These are phyloP conservation scores for Acrocera orbiculus DNA, from an alignment of 2,888 invertebrate species.

Conservation along the genomic window DNA sequence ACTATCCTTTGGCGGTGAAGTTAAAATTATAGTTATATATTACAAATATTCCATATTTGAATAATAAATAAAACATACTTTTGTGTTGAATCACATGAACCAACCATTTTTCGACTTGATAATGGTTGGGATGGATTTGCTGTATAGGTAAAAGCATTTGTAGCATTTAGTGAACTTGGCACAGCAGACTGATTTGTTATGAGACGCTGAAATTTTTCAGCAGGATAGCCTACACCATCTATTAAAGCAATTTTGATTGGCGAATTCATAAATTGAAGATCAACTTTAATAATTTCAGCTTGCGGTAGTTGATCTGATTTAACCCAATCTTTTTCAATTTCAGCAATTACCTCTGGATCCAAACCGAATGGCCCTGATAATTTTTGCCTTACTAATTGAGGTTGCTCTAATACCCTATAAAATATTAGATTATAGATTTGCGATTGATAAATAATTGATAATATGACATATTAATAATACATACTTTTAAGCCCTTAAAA, in stretches of 20 bases:
- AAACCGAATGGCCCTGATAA: slow-evolving; percentile 57
- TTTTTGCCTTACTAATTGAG: slow-evolving; percentile 31
- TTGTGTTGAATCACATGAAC: too few relatives aligned
- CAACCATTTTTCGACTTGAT: slow-evolving; percentile 9
- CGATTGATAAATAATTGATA: too few relatives aligned
- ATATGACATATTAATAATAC: too few relatives aligned
- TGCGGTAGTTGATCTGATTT: slow-evolving; percentile 31
- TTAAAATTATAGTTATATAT: too few relatives aligned
- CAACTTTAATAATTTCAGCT: slow-evolving; percentile 25
- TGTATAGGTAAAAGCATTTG: slow-evolving; percentile 19
- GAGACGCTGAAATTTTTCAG: slow-evolving; percentile 25
- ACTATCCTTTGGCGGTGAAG: too few relatives aligned
- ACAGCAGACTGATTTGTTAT: slow-evolving; percentile 20
- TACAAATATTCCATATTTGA: too few relatives aligned
- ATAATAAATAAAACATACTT: too few relatives aligned
- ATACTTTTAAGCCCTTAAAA: too few relatives aligned
- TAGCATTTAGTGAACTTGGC: too few relatives aligned
- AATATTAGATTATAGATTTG: too few relatives aligned
- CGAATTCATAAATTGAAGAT: slow-evolving; percentile 30
- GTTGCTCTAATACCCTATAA: slow-evolving; percentile 25
- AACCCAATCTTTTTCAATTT: slow-evolving; percentile 40
- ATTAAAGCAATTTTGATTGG: slow-evolving; percentile 36
- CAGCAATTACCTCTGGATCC: slow-evolving; percentile 52
- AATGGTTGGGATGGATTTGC: slow-evolving; percentile 22
- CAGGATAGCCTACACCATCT: slow-evolving; percentile 30